Evolutionary conservation across 2,113 vertebrate genomes (phyloP), one percentile per base, ranked within the genome.

Genomic region (Columba janthina): DNA sequence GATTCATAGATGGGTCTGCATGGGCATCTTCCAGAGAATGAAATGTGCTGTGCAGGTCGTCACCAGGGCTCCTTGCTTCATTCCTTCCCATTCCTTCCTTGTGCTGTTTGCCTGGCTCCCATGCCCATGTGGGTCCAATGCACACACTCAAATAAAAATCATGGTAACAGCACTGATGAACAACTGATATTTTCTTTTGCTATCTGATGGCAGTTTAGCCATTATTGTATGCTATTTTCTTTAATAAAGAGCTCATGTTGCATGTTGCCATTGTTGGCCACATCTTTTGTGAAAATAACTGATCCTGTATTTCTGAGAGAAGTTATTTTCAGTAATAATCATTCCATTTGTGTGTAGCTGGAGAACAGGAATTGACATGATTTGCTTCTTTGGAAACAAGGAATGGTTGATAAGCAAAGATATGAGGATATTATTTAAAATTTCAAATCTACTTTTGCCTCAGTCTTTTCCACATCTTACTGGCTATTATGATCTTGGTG

Each of bases 381-480:
- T 44, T 56, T 40, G 44, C 80, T 92, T 90, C 14, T 60, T 38
- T 93, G 66, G 54, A 81, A 94, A 78, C 11, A 82, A 88, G 54
- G 61, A 82, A 79, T n/a, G 20, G 12, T 61, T 91, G 74, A 75
- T 84, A 90, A 90, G 22, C 12, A 77, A 77, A 74, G 38, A 71
- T 58, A 24, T 79, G 44, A 85, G 16, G 54, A 51, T 74, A 38
- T 61, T 79, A 46, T 53, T 85, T 70, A 58, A 66, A 76, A 76
- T 76, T 91, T 76, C 58, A 90, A 79, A 76, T 46, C 19, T 7
- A 51, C 32, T 87, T 81, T n/a, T 42, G 15, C 51, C 21, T 71
- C 32, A 51, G 12, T n/a, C 38, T 94, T 80, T 78, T 69, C 36
- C 61, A 94, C 79, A 91, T 91, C 86, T 91, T 94, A n/a, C 78